A percentile compares a stretch with the other conserved stretches of the same genome.
Evolutionary conservation across 2,797 vertebrate species (phyloP).

Genomic region (Scarus forsteni): DNA sequence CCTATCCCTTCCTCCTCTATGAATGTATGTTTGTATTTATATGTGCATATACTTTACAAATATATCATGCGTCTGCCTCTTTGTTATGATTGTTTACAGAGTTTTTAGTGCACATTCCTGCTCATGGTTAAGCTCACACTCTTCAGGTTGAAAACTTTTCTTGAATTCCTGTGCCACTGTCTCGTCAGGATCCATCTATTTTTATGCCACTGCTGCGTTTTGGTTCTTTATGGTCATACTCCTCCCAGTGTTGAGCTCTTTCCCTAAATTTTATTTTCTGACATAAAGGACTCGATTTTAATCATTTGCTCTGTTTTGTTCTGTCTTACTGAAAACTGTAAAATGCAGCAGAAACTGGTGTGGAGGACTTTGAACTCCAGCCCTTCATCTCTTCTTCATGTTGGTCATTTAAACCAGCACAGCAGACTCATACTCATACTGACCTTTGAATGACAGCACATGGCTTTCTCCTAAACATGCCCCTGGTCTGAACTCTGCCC

Average conservation of each 20-base stretch:
- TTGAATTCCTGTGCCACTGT: neutral
- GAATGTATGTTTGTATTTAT: constrained; percentile 78
- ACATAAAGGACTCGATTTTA: constrained; percentile 43
- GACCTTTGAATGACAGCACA: constrained; percentile 30
- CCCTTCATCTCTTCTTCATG: constrained; percentile 35
- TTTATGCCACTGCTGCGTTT: constrained; percentile 25
- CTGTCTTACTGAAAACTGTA: constrained; percentile 21
- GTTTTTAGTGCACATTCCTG: constrained; percentile 10
- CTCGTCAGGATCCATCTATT: constrained; percentile 25
- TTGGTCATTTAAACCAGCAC: constrained; percentile 63
- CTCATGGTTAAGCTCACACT: neutral
- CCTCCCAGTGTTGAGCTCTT: constrained; percentile 46
- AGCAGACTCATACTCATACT: constrained; percentile 47
- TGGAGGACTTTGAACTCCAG: constrained; percentile 28
- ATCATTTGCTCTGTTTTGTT: constrained; percentile 38
- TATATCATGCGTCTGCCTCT: constrained; percentile 52
- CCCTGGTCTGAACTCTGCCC: constrained; percentile 26
- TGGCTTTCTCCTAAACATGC: constrained; percentile 6
- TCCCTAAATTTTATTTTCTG: constrained; percentile 33
- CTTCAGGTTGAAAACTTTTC: constrained; percentile 7
- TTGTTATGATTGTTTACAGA: constrained; percentile 69
- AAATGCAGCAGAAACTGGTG: constrained; percentile 20
- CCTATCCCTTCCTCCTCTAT: constrained; percentile 46
- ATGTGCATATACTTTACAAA: constrained; percentile 76
- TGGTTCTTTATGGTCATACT: constrained; percentile 37